Evolutionary conservation across 2,888 invertebrate species (phyloP).

Genomic region (Polylopha cassiicola): DNA sequence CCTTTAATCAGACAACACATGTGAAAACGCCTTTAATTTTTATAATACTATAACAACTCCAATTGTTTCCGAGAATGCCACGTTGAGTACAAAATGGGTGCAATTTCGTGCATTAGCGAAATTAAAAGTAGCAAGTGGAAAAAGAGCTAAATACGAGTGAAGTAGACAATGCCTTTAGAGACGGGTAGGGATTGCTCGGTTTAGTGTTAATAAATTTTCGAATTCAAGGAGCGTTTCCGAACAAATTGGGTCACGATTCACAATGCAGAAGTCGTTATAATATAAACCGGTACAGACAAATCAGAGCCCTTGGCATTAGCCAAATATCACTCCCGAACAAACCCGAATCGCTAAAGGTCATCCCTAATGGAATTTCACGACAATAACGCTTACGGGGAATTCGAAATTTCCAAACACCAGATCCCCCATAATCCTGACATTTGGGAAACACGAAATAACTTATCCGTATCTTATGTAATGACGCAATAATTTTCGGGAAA

Average conservation of each 20-base stretch:
- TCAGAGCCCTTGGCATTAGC: slow-evolving; percentile 43
- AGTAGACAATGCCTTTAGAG: too few species aligned
- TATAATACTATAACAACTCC: not conserved
- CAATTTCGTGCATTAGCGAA: slow-evolving; percentile 15
- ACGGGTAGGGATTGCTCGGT: too few species aligned
- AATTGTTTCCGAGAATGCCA: slow-evolving; percentile 11
- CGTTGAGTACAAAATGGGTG: slow-evolving; percentile 3
- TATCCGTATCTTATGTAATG: too few species aligned
- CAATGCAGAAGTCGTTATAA: slow-evolving; percentile 23
- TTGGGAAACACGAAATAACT: too few species aligned
- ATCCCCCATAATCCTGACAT: too few species aligned
- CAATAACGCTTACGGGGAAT: slow-evolving; percentile 29
- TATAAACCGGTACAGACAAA: slow-evolving; percentile 21
- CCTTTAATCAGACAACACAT: too few species aligned
- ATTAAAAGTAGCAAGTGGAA: slow-evolving; percentile 2
- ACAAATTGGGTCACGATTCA: slow-evolving; percentile 18
- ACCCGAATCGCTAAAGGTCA: slow-evolving; percentile 34
- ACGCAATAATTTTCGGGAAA: too few species aligned
- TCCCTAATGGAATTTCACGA: slow-evolving; percentile 34
- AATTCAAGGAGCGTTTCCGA: slow-evolving; percentile 9
- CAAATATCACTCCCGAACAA: slow-evolving; percentile 22
- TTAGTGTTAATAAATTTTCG: slow-evolving; percentile 3
- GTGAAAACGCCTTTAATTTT: not conserved
- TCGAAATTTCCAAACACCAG: too few species aligned
- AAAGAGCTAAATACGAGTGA: slow-evolving; percentile 3